These are phyloP conservation scores for Drosophila neonasuta DNA, from an alignment of 2,888 invertebrate genomes.

Conservation along the genomic window DNA sequence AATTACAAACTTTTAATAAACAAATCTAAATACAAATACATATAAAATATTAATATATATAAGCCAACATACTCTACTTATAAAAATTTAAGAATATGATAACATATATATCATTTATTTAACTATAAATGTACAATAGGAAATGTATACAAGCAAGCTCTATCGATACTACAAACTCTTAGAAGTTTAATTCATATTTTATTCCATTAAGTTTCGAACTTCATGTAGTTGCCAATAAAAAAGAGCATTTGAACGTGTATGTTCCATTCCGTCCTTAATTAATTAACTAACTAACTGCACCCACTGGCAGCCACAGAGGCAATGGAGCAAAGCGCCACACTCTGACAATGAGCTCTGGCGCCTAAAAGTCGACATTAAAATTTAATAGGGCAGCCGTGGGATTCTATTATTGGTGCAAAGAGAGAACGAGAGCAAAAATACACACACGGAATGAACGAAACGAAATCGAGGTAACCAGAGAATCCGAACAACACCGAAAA, in stretches of 20 bases:
- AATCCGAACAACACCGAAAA: slow-evolving; percentile 19
- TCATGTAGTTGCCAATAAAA: slow-evolving; percentile 6
- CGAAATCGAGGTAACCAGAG: slow-evolving; percentile 30
- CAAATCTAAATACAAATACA: too few relatives aligned
- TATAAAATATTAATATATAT: too few relatives aligned
- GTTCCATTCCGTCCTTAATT: slow-evolving; percentile 39
- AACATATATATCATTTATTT: too few relatives aligned
- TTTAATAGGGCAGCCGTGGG: slow-evolving; percentile 29
- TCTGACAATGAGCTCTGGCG: slow-evolving; percentile 16
- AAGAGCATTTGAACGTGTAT: background rate
- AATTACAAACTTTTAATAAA: too few relatives aligned
- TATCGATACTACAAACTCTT: too few relatives aligned
- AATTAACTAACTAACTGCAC: slow-evolving; percentile 48
- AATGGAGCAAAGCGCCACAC: background rate
- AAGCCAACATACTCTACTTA: too few relatives aligned
- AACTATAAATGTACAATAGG: too few relatives aligned
- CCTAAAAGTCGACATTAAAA: slow-evolving; percentile 64
- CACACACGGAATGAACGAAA: background rate
- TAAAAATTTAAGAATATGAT: too few relatives aligned
- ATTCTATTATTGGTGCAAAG: slow-evolving; percentile 20
- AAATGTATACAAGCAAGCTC: too few relatives aligned
- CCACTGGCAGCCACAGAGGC: slow-evolving; percentile 4
- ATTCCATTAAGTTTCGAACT: background rate
- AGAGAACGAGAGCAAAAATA: background rate
- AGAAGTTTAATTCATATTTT: background rate